These are phyloP conservation scores for Himalopsyche phryganea DNA, from an alignment of 1,140 invertebrate genomes.

Conservation along the genomic window DNA sequence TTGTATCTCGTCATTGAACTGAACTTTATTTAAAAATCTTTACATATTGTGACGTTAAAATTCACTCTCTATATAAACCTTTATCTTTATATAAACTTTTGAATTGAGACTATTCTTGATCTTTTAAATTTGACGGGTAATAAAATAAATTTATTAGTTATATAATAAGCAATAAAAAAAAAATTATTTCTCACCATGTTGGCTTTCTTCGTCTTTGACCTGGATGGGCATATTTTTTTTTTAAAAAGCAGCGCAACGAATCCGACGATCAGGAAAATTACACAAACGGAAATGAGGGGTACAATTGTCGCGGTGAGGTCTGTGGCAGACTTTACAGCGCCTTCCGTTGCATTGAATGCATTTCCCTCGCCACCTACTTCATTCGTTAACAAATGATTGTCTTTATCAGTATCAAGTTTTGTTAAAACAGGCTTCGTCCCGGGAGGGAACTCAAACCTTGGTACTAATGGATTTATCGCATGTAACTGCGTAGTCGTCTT, in stretches of 20 bases:
- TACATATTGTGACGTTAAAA: no score
- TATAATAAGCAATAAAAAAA: not conserved
- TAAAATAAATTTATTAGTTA: no score
- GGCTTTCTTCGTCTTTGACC: constrained; percentile 54
- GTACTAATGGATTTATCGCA: constrained; percentile 34
- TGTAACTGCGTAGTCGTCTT: constrained; percentile 35
- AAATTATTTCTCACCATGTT: constrained; percentile 52
- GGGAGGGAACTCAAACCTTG: constrained; percentile 14
- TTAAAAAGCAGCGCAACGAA: constrained; percentile 55
- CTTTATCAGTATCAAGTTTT: constrained; percentile 2
- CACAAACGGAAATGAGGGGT: constrained; percentile 56
- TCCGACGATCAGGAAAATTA: constrained; percentile 54
- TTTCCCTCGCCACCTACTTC: constrained; percentile 4
- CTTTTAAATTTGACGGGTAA: no score
- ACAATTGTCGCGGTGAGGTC: constrained; percentile 57
- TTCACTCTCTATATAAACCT: no score
- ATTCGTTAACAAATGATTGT: constrained; percentile 7
- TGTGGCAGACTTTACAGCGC: constrained; percentile 39
- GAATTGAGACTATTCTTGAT: no score
- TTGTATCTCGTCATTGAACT: no score
- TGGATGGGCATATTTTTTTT: constrained; percentile 54
- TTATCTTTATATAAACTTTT: no score
- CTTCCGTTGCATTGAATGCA: constrained; percentile 38
- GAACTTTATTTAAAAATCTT: no score
- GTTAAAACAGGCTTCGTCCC: constrained; percentile 13